A percentile compares a stretch with the other conserved stretches of the same genome.
phyloP scores from a whole-genome alignment of 2,888 invertebrate species.

The Hanleya hanleyi region DNA sequence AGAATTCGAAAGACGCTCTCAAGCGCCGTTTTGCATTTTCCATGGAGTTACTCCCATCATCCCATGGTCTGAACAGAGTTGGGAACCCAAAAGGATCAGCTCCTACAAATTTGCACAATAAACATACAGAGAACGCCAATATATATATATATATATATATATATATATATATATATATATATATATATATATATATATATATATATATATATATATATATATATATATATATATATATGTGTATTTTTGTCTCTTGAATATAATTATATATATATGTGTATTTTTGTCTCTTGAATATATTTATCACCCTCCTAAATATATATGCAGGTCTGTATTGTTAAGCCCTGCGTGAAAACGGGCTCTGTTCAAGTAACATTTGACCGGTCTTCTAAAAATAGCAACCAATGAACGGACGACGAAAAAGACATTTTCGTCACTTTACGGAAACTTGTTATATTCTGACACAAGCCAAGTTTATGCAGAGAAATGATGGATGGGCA shows the following conservation, averaged over 20 bases:
- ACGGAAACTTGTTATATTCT: too few relatives aligned
- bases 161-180: neutral
- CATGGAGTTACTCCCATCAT: constrained; percentile 77
- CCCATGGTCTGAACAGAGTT: constrained; percentile 77
- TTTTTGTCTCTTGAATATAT: neutral
- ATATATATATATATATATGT: neutral
- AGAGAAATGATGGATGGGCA: too few relatives aligned
- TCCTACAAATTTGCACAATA: constrained; percentile 55
- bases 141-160: neutral
- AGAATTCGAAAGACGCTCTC: constrained; percentile 79
- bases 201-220: neutral
- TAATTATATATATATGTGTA: neutral
- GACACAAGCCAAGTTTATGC: too few relatives aligned
- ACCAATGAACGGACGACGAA: too few relatives aligned
- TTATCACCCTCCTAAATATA: too few relatives aligned
- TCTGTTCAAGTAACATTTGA: too few relatives aligned
- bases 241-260: neutral
- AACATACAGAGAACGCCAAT: neutral
- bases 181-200: neutral
- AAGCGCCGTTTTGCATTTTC: constrained; percentile 79
- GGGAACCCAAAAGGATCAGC: constrained; percentile 75
- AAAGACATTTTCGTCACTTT: too few relatives aligned
- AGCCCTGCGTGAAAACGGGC: too few relatives aligned
- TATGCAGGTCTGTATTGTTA: too few relatives aligned
- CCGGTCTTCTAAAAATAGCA: too few relatives aligned